Conservation (phyloP, 2,113 vertebrate genomes). For the Notechis scutatus region DNA sequence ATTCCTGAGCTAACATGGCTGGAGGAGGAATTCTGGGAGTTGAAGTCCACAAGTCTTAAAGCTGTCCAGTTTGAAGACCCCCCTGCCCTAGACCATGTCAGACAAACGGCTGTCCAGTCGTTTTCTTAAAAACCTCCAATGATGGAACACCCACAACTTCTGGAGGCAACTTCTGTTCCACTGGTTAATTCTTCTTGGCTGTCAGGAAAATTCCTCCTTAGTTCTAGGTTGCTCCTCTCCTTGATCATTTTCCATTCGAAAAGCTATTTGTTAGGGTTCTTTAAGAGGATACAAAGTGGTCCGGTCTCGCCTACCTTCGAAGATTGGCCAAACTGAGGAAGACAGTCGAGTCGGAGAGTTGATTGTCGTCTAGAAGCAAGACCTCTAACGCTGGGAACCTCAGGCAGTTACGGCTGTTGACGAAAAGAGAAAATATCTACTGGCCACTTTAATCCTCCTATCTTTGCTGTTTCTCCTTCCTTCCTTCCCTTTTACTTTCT, state of each 20-base stretch:
- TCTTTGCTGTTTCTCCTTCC: not conserved
- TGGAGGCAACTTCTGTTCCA: too few species aligned
- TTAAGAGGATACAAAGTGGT: not conserved
- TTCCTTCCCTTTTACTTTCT: not conserved
- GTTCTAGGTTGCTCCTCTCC: not conserved
- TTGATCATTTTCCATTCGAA: not conserved
- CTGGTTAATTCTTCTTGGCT: too few species aligned
- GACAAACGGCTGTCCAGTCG: too few species aligned
- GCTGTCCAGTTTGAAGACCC: too few species aligned
- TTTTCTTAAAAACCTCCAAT: too few species aligned
- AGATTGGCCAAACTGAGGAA: constrained; percentile 76
- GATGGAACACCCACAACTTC: too few species aligned
- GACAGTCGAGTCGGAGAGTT: constrained; percentile 68
- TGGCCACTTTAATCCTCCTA: not conserved
- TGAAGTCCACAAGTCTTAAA: too few species aligned
- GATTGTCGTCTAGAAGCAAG: constrained; percentile 80
- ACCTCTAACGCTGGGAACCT: constrained; percentile 76
- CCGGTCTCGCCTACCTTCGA: constrained; percentile 64
- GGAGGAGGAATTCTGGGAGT: too few species aligned
- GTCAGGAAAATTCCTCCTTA: too few species aligned
- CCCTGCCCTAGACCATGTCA: too few species aligned
- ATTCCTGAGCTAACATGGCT: too few species aligned
- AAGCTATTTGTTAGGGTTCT: not conserved
- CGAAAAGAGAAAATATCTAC: not conserved
- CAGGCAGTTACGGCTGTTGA: not conserved